Evolutionary conservation across 2,797 vertebrate genomes (phyloP).

Genomic region (Masticophis lateralis): DNA sequence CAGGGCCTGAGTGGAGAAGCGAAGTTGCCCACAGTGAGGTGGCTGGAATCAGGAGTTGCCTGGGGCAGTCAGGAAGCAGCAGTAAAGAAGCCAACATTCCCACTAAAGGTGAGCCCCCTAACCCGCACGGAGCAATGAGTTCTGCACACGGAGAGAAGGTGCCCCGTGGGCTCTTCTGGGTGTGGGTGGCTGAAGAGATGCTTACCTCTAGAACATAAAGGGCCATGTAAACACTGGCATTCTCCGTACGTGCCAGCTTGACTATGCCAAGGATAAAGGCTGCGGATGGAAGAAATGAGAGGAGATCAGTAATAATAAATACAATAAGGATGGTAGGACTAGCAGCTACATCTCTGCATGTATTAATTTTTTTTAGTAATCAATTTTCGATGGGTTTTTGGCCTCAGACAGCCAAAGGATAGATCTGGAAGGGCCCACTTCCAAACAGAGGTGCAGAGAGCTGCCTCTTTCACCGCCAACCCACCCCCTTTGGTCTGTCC

Average conservation of each 20-base stretch:
- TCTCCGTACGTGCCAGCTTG: slow-evolving; percentile 64
- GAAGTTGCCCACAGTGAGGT: accelerated
- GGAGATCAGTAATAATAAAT: no score
- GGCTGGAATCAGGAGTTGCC: no score
- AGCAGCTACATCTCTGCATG: background rate
- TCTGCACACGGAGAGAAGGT: background rate
- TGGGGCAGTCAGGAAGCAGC: background rate
- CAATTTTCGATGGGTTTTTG: background rate
- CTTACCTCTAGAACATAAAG: slow-evolving; percentile 81
- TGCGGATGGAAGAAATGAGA: slow-evolving; percentile 55
- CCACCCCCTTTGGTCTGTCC: slow-evolving; percentile 4
- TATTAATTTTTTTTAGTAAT: background rate
- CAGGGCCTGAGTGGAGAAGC: slow-evolving; percentile 74
- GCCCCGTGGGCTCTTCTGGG: background rate
- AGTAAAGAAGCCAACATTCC: no score
- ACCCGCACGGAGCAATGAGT: background rate
- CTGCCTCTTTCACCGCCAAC: background rate
- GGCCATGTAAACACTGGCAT: slow-evolving; percentile 62
- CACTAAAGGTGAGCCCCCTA: background rate
- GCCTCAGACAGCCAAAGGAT: background rate
- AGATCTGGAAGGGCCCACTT: background rate
- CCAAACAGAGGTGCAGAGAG: background rate
- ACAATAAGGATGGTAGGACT: background rate
- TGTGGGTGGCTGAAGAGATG: background rate
- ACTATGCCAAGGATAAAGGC: slow-evolving; percentile 76